Percentiles rank a stretch among this genome's conserved stretches.
Evolutionary conservation across 2,888 invertebrate species (phyloP).

Genomic region (Mystacides longicornis): DNA sequence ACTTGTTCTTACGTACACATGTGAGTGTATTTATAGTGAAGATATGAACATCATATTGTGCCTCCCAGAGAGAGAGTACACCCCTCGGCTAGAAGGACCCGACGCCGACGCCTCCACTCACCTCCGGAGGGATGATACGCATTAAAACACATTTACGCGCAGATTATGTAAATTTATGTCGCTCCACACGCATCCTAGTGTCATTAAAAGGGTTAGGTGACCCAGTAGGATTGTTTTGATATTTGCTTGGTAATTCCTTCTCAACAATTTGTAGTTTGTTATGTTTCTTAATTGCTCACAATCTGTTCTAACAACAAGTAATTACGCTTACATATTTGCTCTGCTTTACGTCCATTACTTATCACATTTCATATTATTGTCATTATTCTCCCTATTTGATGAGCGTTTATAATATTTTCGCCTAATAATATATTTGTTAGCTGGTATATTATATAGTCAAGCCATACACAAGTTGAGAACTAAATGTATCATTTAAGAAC

Average conservation of each 20-base stretch:
- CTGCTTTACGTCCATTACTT: too few relatives aligned
- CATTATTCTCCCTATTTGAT: too few relatives aligned
- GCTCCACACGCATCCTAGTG: slow-evolving; percentile 18
- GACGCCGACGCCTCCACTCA: slow-evolving; percentile 15
- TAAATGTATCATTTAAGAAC: too few relatives aligned
- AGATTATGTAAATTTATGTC: slow-evolving; percentile 26
- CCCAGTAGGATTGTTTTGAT: slow-evolving; percentile 25
- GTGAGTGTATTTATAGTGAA: too few relatives aligned
- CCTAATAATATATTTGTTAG: too few relatives aligned
- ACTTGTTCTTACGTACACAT: too few relatives aligned
- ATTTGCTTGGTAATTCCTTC: slow-evolving; percentile 20
- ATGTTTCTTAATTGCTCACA: slow-evolving; percentile 14
- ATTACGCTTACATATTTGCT: background rate
- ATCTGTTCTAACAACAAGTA: background rate
- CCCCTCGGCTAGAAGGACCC: slow-evolving; percentile 5
- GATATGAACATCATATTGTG: slow-evolving; percentile 1
- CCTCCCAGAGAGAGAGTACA: slow-evolving; percentile 2
- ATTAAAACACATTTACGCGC: slow-evolving; percentile 26
- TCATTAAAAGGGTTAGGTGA: slow-evolving; percentile 22
- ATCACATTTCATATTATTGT: too few relatives aligned
- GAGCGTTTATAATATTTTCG: too few relatives aligned
- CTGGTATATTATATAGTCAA: too few relatives aligned
- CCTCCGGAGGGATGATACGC: slow-evolving; percentile 21
- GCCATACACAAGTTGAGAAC: too few relatives aligned
- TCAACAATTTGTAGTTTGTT: slow-evolving; percentile 20